Evolutionary conservation across 2,113 vertebrate genomes (phyloP).

Genomic region (Alces alces): DNA sequence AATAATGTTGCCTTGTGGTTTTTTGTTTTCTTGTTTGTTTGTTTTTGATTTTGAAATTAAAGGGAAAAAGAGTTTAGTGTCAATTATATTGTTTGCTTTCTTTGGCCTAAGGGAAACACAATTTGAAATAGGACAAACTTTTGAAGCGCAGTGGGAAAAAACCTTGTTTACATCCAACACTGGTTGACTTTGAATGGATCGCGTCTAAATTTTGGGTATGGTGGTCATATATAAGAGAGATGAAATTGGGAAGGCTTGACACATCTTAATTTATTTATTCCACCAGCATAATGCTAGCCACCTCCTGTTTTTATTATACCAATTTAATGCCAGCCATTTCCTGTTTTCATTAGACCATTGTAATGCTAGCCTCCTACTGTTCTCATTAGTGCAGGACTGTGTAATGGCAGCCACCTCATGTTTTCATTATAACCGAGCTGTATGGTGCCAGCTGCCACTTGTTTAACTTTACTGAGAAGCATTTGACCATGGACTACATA

Average conservation of each 20-base stretch:
- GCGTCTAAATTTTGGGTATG: neutral
- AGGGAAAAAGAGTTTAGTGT: neutral
- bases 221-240: constrained; percentile 73
- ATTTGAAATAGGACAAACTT: constrained; percentile 4
- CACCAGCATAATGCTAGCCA: constrained; percentile 75
- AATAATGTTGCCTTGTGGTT: neutral
- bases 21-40: neutral
- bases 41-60: neutral
- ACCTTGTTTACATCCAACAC: neutral
- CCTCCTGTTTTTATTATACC: constrained; percentile 87
- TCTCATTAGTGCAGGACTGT: constrained; percentile 88
- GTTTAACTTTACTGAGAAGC: constrained; percentile 79
- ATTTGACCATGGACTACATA: constrained; percentile 73
- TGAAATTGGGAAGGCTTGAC: constrained; percentile 73
- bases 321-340: constrained; percentile 85
- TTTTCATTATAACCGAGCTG: constrained; percentile 86
- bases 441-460: constrained; percentile 85
- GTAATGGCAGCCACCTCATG: constrained; percentile 87
- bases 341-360: constrained; percentile 89
- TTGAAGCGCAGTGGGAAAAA: neutral
- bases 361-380: constrained; percentile 84
- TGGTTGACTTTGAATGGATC: constrained; percentile 18
- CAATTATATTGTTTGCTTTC: neutral
- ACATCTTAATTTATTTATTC: constrained; percentile 80
- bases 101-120: constrained; percentile 3